A percentile compares a stretch with the other conserved stretches of the same genome.
phyloP scores from a whole-genome alignment of 2,797 vertebrate species.

The Erethizon dorsatum region DNA sequence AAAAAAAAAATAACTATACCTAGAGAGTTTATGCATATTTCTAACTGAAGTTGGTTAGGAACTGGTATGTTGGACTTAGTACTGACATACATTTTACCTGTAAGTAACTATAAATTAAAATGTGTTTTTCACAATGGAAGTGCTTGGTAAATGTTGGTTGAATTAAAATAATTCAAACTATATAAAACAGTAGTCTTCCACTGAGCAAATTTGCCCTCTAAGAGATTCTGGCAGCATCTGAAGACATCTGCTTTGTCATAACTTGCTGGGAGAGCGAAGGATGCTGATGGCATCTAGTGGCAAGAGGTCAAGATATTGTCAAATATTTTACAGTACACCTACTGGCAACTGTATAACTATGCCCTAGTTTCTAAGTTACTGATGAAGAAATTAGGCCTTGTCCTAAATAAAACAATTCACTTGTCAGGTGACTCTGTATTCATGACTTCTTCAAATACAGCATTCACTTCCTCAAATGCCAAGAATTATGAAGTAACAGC shows the following conservation, averaged over 20 bases:
- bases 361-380: neutral
- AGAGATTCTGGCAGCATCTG: neutral
- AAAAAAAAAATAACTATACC: neutral
- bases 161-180: slow-evolving; percentile 27
- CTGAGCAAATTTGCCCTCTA: neutral
- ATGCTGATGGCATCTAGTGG: neutral
- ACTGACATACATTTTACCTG: neutral
- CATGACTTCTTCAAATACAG: neutral
- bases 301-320: neutral
- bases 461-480: neutral
- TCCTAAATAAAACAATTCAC: neutral
- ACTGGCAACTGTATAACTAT: neutral
- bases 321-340: neutral
- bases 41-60: neutral
- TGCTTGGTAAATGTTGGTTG: neutral
- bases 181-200: neutral
- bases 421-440: neutral
- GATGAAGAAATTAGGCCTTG: neutral
- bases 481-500: neutral
- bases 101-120: neutral
- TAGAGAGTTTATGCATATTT: neutral
- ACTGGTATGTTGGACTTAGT: neutral
- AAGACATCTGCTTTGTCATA: neutral
- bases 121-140: neutral
- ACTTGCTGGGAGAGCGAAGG: neutral